These are phyloP conservation scores for Rambutsinella grinnellia DNA, from an alignment of 2,888 invertebrate genomes.

Conservation along the genomic window DNA sequence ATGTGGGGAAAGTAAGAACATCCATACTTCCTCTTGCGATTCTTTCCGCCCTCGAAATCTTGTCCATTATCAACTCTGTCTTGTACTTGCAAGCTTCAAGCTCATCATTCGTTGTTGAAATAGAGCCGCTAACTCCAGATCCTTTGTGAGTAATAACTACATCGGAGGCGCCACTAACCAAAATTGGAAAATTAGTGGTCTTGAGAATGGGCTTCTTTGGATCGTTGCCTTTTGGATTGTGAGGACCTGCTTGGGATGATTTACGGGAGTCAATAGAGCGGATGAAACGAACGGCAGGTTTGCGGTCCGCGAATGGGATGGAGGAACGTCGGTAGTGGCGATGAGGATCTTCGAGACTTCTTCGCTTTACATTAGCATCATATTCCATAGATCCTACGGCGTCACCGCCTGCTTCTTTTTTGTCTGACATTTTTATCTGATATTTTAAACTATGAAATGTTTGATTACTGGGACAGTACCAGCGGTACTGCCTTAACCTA, in stretches of 20 bases:
- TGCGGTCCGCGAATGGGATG: constrained; percentile 53
- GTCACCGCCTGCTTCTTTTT: not conserved
- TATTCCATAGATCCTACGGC: constrained; percentile 15
- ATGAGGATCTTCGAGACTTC: constrained; percentile 23
- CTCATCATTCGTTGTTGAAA: constrained; percentile 35
- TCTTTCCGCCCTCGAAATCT: constrained; percentile 34
- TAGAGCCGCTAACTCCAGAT: not conserved
- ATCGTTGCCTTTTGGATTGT: constrained; percentile 2
- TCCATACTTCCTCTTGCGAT: constrained; percentile 45
- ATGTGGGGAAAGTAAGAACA: constrained; percentile 50
- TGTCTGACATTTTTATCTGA: constrained; percentile 1
- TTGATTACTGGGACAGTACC: not conserved
- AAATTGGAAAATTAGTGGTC: constrained; percentile 45
- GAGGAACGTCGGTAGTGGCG: constrained; percentile 45
- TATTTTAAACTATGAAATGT: not conserved
- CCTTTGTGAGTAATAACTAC: not conserved
- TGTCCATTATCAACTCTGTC: constrained; percentile 24
- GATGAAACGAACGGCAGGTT: constrained; percentile 51
- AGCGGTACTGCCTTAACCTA: too few relatives aligned
- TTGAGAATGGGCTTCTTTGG: constrained; percentile 50
- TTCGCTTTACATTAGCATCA: constrained; percentile 19
- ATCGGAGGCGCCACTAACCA: too few relatives aligned
- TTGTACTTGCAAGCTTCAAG: constrained; percentile 18
- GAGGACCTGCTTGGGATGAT: constrained; percentile 31
- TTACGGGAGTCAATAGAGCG: constrained; percentile 18